Conservation (phyloP, 2,113 vertebrate genomes). For the Chloroceryle aenea region DNA sequence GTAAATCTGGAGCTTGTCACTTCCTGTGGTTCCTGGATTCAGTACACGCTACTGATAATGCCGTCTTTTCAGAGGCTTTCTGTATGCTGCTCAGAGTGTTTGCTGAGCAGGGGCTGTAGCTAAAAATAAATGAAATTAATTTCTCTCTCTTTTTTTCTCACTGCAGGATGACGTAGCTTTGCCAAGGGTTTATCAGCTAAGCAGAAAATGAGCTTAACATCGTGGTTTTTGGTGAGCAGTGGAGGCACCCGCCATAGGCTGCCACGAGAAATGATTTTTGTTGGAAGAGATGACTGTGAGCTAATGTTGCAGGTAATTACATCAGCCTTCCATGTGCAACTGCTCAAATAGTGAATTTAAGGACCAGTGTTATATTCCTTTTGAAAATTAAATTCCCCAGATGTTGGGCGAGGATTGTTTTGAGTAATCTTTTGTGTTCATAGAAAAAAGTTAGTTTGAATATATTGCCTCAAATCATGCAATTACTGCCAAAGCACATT, state of each 20-base stretch:
- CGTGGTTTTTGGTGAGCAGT: conserved; percentile 99
- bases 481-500: neutral
- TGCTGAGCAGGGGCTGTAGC: conserved; percentile 34
- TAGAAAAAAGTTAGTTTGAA: neutral
- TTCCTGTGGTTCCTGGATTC: conserved; percentile 81
- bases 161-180: conserved; percentile 90
- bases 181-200: conserved; percentile 78
- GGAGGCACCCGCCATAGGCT: conserved; percentile 96
- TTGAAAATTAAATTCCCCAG: neutral
- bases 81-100: conserved; percentile 16
- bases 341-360: neutral
- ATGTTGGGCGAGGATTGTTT: neutral
- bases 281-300: conserved; percentile 98
- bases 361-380: neutral
- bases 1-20: conserved; percentile 71
- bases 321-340: conserved; percentile 1
- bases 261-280: conserved; percentile 99
- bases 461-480: neutral
- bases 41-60: conserved; percentile 35
- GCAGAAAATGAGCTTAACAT: conserved; percentile 97
- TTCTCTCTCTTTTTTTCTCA: conserved; percentile 46
- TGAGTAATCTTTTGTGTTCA: neutral
- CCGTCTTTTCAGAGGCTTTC: conserved; percentile 17
- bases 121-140: conserved; percentile 67
- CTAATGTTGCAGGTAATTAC: conserved; percentile 96